Conservation (phyloP, 1,140 invertebrate species). For the Ostrea edulis region DNA sequence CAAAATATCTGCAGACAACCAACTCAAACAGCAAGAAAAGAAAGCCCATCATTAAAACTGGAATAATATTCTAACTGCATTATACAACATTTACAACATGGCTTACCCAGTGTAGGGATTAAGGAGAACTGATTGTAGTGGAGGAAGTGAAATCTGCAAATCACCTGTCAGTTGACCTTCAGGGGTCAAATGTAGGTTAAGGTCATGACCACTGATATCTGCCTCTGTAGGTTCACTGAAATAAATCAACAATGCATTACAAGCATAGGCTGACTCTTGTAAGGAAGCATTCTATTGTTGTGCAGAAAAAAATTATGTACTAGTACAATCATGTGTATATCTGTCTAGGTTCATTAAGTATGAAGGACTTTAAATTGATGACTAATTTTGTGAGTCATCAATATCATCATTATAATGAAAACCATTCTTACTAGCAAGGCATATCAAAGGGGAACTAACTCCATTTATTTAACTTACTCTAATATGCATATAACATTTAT, state of each 20-base stretch:
- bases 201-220: slow-evolving; percentile 27
- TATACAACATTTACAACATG: background rate
- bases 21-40: background rate
- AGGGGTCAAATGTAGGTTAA: slow-evolving; percentile 46
- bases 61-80: no score
- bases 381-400: no score
- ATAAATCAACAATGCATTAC: background rate
- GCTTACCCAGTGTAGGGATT: slow-evolving; percentile 55
- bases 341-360: no score
- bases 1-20: background rate
- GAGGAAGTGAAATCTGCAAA: slow-evolving; percentile 51
- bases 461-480: no score
- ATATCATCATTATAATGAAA: no score
- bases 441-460: no score
- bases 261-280: no score
- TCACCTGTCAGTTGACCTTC: slow-evolving; percentile 54
- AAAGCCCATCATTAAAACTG: background rate
- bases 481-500: no score
- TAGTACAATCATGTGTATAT: background rate
- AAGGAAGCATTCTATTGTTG: no score
- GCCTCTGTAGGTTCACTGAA: slow-evolving; percentile 43
- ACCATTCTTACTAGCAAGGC: no score
- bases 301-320: background rate
- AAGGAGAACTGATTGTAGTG: slow-evolving; percentile 49
- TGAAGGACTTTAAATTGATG: no score